Evolutionary conservation across 2,888 invertebrate species (phyloP), one percentile per base, ranked within the genome.

Genomic region (Cheilosia vulpina): DNA sequence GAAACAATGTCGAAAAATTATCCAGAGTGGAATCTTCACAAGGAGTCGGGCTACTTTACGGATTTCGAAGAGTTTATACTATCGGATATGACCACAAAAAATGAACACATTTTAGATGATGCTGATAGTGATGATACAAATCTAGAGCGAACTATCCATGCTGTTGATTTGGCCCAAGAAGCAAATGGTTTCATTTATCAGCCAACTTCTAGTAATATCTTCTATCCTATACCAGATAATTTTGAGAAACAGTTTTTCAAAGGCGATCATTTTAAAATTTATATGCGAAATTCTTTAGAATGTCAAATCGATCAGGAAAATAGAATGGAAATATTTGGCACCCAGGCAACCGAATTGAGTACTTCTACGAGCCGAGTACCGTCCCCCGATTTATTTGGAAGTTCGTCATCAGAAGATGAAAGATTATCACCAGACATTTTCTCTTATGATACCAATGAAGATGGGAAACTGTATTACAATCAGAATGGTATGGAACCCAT

Each of bases 171-270:
- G 2, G 43, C 78, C 4, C 45, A 60, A 31, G 87, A 82, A 34
- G 87, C 82, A 1, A 66, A 60, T 19, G 58, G 73, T 27, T 87
- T 88, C 19, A 71, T 87, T 24, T 19, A 77, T 17, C 34, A 53
- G n/a, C 87, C 87, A 24, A 53, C 9, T 27, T 7, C n/a, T 4
- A 66, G 66, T 60, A 87, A 87, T 69, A 19, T 80, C 2, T 87
- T 87, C 38, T 82, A 83, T 63, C 87, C 88, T 0, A 79, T 71
- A 62, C 34, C 81, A 9, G 58, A 76, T 4, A 66, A 50, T 34
- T 38, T 78, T 53, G 79, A 83, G 34, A 66, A 15, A 9, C 7
- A 9, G 7, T 11, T 63, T 27, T 52, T 45, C 4, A 43, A 38
- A 13, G 5, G 27, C 4, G 50, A 43, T n/a, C 24, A 9, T 13